Base-by-base conservation (phyloP, 2,888 invertebrate genomes). In the Himalopsyche tibetana region DNA sequence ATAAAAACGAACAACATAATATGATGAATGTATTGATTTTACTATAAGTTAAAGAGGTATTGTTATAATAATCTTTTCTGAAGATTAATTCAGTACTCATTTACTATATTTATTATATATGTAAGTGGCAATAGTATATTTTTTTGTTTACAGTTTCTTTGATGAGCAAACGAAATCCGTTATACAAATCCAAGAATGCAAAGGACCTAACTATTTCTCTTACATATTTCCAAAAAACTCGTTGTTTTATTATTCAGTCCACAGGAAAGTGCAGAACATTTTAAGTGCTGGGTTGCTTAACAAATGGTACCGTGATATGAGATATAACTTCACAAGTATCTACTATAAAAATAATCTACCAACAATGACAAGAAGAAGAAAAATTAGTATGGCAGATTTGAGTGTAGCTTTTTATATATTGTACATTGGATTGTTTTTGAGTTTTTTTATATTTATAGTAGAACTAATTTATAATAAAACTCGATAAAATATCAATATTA, bases 141-240 rank as follows among this genome's bases (percentile, higher is more conserved):
- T 69, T 69, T 69, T 69, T 69, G 69, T 69, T 9, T 9, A 28
- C 69, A 69, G 69, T 69, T 36, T 69, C 69, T 69, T 19, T 9
- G 3, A 69, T 69, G 69, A 69, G 28, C 4, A 6, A 28, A 69
- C 69, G 28, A 69, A 28, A 28, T 28, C 28, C 8, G 6, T 69
- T 9, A 11, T 69, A 8, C 1, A 36, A 4, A 69, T 69, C 9
- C 5, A 69, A 1, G 69, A 69, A 28, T 69, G 69, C 69, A 4
- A 12, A 9, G 36, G 36, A 28, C 69, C 36, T 5, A 69, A 69
- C 9, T 69, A 69, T 28, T 69, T 88, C 4, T 88, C 86, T n/a
- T 89, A 87, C 82, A 79, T 88, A 8, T 88, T 89, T 56, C 88
- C 87, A 17, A 89, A 88, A 85, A 87, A 88, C n/a, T 89, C 89